Conservation (phyloP, 1,140 invertebrate genomes). For the Leptopilina clavipes region DNA sequence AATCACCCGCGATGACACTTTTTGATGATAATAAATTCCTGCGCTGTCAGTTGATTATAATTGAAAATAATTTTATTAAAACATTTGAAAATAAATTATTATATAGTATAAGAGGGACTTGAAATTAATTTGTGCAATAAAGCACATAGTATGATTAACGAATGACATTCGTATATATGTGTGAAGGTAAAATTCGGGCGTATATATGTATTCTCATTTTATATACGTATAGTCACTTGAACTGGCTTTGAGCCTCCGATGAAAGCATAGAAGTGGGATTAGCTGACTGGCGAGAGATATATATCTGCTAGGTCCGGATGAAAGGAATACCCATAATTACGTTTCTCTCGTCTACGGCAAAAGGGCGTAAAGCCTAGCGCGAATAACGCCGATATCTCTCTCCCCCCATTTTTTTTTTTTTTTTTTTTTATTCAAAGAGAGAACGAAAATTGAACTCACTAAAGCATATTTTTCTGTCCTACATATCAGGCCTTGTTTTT, state of each 20-base stretch:
- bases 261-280: constrained; percentile 55
- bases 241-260: constrained; percentile 40
- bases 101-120: neutral
- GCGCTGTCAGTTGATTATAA: neutral
- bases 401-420: constrained; percentile 28
- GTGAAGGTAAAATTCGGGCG: constrained; percentile 7
- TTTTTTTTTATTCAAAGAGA: constrained; percentile 46
- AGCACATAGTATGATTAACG: neutral
- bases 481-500: neutral
- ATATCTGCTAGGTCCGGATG: constrained; percentile 50
- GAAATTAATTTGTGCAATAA: neutral
- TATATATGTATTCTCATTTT: neutral
- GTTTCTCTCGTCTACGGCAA: constrained; percentile 52
- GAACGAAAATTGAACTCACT: constrained; percentile 54
- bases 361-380: constrained; percentile 54
- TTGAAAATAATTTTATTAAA: neutral
- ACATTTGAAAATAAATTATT: neutral
- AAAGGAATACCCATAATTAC: constrained; percentile 63
- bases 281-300: constrained; percentile 52
- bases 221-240: constrained; percentile 30
- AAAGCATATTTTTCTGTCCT: constrained; percentile 38
- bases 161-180: constrained; percentile 17
- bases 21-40: neutral
- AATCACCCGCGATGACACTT: neutral
- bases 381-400: constrained; percentile 61